These are phyloP conservation scores for Andrena fulva DNA, from an alignment of 2,888 invertebrate genomes.

Conservation along the genomic window DNA sequence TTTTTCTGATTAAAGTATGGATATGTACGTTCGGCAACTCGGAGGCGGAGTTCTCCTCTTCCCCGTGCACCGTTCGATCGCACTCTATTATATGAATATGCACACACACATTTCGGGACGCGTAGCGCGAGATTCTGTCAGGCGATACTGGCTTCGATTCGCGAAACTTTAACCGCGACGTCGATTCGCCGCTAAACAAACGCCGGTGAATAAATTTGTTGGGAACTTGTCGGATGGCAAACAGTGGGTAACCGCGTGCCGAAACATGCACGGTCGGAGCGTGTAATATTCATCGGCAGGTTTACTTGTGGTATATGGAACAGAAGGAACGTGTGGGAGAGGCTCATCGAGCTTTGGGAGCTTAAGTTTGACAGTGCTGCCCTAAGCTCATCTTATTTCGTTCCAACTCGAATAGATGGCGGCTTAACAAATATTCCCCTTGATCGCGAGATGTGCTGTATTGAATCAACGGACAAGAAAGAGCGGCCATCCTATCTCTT, in stretches of 20 bases:
- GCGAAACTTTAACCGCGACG: conserved; percentile 25
- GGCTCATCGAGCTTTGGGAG: no score
- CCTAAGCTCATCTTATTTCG: background rate
- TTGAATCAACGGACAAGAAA: background rate
- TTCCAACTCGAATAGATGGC: background rate
- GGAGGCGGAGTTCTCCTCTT: background rate
- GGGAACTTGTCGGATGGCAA: conserved; percentile 26
- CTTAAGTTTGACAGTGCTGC: background rate
- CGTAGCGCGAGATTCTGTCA: background rate
- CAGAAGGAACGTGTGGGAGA: no score
- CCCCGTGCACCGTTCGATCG: conserved; percentile 18
- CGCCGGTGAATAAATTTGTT: conserved; percentile 40
- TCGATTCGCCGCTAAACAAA: conserved; percentile 36
- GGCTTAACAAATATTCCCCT: conserved; percentile 33
- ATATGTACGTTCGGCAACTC: conserved; percentile 15
- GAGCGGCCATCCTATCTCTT: background rate
- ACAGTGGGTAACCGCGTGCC: conserved; percentile 23
- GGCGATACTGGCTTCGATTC: conserved; percentile 31
- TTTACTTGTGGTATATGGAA: background rate
- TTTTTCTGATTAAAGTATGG: conserved; percentile 34
- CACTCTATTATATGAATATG: conserved; percentile 10
- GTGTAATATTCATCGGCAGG: conserved; percentile 27
- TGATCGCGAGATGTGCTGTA: background rate
- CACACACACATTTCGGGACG: background rate
- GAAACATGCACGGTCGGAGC: conserved; percentile 40